Evolutionary conservation across 2,888 invertebrate species (phyloP), one percentile per base, ranked within the genome.

Genomic region (Erynnis tages): DNA sequence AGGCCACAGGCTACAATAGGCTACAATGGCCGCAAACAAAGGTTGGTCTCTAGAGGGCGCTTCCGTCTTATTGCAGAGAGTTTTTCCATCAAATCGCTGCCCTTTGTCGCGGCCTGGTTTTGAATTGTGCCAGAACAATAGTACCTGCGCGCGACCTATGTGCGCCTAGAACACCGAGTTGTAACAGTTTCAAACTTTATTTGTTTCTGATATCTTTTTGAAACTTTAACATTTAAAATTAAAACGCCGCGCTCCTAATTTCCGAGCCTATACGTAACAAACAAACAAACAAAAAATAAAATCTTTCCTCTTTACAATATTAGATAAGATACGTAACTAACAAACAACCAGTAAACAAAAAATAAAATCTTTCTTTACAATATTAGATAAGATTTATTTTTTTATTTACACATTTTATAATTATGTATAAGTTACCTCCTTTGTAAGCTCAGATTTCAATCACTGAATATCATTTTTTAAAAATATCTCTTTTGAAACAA

Each of bases 61-160:
- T 78, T 73, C 74, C 73, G 73, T 76, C 75, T 76, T 73, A 80
- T 81, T 79, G 72, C 72, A 65, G 70, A 69, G 79, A 77, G 35
- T 38, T 47, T 82, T 81, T 78, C 78, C 80, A 81, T 82, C 79
- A 82, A 82, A 81, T 79, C 76, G 76, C 71, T 73, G 77, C 70
- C 77, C 47, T 37, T 47, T 47, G 47, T 47, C 19, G 4, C 21
- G 19, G 29, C 6, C 38, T 14, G 29, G 19, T 37, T 47, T 38
- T 21, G 38, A 47, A 47, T 29, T 29, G 27, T 29, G 14, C 38
- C 45, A 45, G 45, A 34, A 45, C 45, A 45, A 45, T 45, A 16
- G 16, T 7, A 23, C 19, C 44, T 21, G 21, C 25, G 16, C 25
- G 14, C 45, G 34, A 23, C 21, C 14, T 45, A n/a, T 25, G 25